A percentile compares a stretch with the other conserved stretches of the same genome.
Evolutionary conservation across 2,797 vertebrate species (phyloP).

Genomic region (Premnoplex brunnescens): DNA sequence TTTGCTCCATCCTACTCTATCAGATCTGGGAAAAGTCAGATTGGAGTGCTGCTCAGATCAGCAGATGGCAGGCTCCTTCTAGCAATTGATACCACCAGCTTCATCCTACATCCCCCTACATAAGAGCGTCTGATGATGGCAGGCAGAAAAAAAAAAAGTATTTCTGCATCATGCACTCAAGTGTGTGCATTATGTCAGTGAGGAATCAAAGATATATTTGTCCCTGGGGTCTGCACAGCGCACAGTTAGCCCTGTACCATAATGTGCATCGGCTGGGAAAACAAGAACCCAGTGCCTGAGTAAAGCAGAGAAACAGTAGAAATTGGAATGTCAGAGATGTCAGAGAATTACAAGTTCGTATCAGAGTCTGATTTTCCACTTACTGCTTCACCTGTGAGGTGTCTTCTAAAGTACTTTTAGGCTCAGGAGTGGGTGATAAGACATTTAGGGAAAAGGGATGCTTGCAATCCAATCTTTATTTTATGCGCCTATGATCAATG

Average conservation of each 20-base stretch:
- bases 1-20: neutral
- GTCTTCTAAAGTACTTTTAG: neutral
- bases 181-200: neutral
- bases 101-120: constrained; percentile 8
- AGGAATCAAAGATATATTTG: neutral
- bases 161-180: constrained; percentile 11
- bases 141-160: neutral
- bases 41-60: constrained; percentile 48
- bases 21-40: neutral
- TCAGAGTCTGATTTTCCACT: neutral
- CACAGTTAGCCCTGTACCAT: neutral
- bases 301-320: neutral
- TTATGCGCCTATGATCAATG: neutral
- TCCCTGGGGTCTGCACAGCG: neutral
- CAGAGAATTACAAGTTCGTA: neutral
- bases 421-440: neutral
- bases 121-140: constrained; percentile 23
- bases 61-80: constrained; percentile 70
- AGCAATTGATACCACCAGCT: constrained; percentile 47
- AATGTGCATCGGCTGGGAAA: neutral
- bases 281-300: neutral
- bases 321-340: neutral
- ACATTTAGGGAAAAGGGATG: neutral
- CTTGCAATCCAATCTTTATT: neutral
- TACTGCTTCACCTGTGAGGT: neutral